Conservation (phyloP, 2,888 invertebrate species). For the Cyrtodaria siliqua region DNA sequence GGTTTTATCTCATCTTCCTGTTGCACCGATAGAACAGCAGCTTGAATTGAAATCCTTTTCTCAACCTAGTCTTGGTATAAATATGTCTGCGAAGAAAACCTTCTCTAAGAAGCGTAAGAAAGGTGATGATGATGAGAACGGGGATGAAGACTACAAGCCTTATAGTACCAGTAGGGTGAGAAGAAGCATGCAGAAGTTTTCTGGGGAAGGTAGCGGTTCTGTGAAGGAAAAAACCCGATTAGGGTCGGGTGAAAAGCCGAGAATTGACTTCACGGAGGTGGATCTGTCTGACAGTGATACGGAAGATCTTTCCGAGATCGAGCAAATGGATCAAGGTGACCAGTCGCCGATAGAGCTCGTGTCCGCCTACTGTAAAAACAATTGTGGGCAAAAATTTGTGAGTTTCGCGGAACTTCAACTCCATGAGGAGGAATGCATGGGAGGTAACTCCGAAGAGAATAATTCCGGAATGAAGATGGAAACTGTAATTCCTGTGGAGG, state of each 20-base stretch:
- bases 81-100: constrained; percentile 21
- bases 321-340: background rate
- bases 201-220: background rate
- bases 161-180: background rate
- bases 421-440: constrained; percentile 21
- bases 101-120: constrained; percentile 22
- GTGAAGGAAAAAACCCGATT: constrained; percentile 24
- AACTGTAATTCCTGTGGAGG: background rate
- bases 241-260: constrained; percentile 36
- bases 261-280: constrained; percentile 56
- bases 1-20: constrained; percentile 15
- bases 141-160: constrained; percentile 37
- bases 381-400: constrained; percentile 31
- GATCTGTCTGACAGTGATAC: constrained; percentile 44
- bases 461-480: background rate
- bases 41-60: too few species aligned
- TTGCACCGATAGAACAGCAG: background rate
- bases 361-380: constrained; percentile 32
- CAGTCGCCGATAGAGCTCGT: constrained; percentile 15
- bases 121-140: constrained; percentile 24
- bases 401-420: constrained; percentile 16
- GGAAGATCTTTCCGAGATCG: constrained; percentile 28
- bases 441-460: background rate
- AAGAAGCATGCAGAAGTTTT: background rate
- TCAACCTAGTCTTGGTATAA: background rate